Conservation (phyloP, 2,113 vertebrate genomes). For the Osmerus mordax region DNA sequence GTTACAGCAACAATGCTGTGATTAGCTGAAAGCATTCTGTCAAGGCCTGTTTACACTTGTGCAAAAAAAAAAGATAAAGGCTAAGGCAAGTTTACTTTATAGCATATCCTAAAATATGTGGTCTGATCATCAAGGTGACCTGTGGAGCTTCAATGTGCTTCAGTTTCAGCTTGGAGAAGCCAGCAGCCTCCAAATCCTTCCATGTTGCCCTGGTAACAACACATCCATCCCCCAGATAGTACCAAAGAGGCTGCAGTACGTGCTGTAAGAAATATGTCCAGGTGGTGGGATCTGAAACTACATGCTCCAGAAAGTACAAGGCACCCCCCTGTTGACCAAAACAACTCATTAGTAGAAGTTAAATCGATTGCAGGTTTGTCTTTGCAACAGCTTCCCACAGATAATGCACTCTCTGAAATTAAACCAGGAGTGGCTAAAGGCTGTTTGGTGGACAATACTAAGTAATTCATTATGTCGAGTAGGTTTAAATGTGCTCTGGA, state of each 20-base stretch:
- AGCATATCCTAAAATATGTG: constrained; percentile 78
- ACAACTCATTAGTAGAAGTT: background rate
- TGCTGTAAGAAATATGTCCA: constrained; percentile 79
- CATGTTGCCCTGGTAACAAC: constrained; percentile 71
- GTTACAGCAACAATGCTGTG: background rate
- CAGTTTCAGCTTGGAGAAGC: constrained; percentile 76
- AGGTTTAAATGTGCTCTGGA: too few species aligned
- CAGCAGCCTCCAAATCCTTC: constrained; percentile 75
- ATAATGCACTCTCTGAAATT: too few species aligned
- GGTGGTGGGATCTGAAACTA: constrained; percentile 70
- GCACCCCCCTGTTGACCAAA: constrained; percentile 73
- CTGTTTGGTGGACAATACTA: too few species aligned
- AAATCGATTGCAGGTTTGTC: too few species aligned
- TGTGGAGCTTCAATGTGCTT: constrained; percentile 52
- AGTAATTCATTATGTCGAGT: too few species aligned
- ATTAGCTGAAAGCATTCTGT: background rate
- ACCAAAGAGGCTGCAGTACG: constrained; percentile 77
- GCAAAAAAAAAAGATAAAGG: too few species aligned
- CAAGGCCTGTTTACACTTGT: too few species aligned
- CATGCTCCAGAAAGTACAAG: constrained; percentile 84
- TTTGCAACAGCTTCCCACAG: too few species aligned
- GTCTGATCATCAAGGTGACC: constrained; percentile 58
- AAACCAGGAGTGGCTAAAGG: too few species aligned
- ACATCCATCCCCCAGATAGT: constrained; percentile 77
- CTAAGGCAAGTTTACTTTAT: constrained; percentile 70